Evolutionary conservation across 2,888 invertebrate species (phyloP).

Genomic region (Lottia gigantea): DNA sequence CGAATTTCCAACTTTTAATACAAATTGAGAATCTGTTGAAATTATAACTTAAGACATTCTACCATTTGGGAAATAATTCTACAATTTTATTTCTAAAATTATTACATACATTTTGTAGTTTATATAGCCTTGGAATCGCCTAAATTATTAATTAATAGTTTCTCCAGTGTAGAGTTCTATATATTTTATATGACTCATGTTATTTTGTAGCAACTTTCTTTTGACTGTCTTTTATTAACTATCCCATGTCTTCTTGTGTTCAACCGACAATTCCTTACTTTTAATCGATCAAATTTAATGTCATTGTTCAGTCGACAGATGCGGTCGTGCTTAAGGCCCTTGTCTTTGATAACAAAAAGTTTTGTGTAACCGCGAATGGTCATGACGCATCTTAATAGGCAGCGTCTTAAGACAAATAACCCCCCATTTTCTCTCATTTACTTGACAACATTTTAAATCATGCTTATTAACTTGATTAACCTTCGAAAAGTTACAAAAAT

Average conservation of each 20-base stretch:
- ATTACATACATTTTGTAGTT: too few relatives aligned
- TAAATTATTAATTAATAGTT: not conserved
- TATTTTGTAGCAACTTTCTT: not conserved
- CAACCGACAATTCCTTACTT: slow-evolving; percentile 11
- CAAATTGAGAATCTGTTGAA: too few relatives aligned
- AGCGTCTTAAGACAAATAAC: not conserved
- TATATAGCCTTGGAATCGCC: too few relatives aligned
- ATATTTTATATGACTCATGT: slow-evolving; percentile 1
- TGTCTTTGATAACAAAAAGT: slow-evolving; percentile 8
- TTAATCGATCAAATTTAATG: slow-evolving; percentile 10
- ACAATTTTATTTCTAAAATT: too few relatives aligned
- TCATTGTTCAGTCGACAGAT: slow-evolving; percentile 9
- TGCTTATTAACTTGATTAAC: too few relatives aligned
- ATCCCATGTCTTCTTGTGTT: slow-evolving; percentile 6
- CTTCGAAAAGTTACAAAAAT: too few relatives aligned
- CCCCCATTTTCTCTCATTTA: not conserved
- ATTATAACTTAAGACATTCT: too few relatives aligned
- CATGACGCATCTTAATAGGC: slow-evolving; percentile 2
- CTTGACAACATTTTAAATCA: too few relatives aligned
- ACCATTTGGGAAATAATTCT: too few relatives aligned
- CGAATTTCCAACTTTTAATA: too few relatives aligned
- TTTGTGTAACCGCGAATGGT: slow-evolving; percentile 9
- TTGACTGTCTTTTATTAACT: not conserved
- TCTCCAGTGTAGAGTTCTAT: too few relatives aligned
- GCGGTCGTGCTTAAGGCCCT: slow-evolving; percentile 11